Base-by-base conservation (phyloP, 2,888 invertebrate species). In the Dorcus hopei region DNA sequence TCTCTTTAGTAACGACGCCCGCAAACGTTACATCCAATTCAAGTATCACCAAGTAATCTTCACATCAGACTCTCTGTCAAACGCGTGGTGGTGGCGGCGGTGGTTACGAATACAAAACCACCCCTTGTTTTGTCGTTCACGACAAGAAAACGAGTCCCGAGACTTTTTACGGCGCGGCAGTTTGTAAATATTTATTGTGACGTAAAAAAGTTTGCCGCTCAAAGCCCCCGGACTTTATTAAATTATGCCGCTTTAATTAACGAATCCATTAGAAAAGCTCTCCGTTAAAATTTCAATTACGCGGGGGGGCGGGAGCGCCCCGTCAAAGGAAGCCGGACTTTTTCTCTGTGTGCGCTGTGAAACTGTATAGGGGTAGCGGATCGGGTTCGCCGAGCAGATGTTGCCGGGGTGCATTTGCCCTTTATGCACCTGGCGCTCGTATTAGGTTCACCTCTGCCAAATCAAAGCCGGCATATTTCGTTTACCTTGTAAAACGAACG, bases 351-450 rank as follows among this genome's bases (percentile, higher is more conserved):
- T 19, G 16, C 23, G 14, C 16, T 45, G n/a, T 19, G 45, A 45
- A 45, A 45, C 45, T 45, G 9, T 16, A 9, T 19, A 16, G 45
- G 16, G 9, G 43, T 43, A 45, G 45, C 9, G 45, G 14, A 45
- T 45, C 45, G n/a, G 45, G 45, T 45, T 45, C 45, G 45, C 16
- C 45, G 23, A 45, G 45, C 45, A 45, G 45, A 45, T 45, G 45
- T 45, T 45, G 2, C 23, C 3, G 19, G 45, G 42, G 11, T 16
- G 16, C 9, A 16, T 23, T 23, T 19, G 16, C 23, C 45, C 45
- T 19, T 16, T 9, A 23, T 19, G n/a, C 45, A 45, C 45, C 45
- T 45, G 45, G n/a, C 45, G 45, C 45, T 3, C 45, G 23, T 45
- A 45, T 45, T 45, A 45, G 45, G 45, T 45, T 45, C 23, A 45